phyloP scores from a whole-genome alignment of 2,113 vertebrate genomes.

The Stegostoma tigrinum region DNA sequence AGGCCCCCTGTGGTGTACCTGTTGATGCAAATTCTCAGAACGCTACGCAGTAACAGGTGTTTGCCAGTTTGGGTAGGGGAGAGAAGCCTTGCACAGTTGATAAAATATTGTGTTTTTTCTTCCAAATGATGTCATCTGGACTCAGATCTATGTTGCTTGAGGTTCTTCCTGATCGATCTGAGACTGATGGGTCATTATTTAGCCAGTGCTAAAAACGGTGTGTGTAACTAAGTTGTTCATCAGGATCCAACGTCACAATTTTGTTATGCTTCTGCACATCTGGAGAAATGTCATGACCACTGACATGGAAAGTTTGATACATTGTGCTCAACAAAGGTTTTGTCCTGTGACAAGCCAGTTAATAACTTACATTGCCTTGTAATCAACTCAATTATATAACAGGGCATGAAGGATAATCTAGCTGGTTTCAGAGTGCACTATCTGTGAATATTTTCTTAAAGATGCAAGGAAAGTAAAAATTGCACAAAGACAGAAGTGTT shows the following conservation, averaged over 20 bases:
- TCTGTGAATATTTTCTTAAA: too few species aligned
- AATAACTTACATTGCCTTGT: too few species aligned
- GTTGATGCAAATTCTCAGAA: neutral
- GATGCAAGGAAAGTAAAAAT: neutral
- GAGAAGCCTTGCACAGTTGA: neutral
- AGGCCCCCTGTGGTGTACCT: neutral
- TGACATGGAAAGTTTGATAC: neutral
- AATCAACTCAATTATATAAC: too few species aligned
- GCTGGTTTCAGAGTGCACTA: too few species aligned
- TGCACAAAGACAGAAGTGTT: too few species aligned
- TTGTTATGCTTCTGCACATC: neutral
- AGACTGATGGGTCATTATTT: too few species aligned
- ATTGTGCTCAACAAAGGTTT: neutral
- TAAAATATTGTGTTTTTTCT: neutral
- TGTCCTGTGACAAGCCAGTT: neutral
- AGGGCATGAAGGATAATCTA: too few species aligned
- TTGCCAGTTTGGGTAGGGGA: neutral
- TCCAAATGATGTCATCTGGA: too few species aligned
- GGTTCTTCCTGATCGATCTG: too few species aligned
- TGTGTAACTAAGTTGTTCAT: too few species aligned
- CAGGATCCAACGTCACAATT: neutral
- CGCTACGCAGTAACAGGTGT: neutral
- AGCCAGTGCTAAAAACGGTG: neutral
- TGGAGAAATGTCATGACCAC: neutral
- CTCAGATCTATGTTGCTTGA: neutral